A percentile compares a stretch with the other conserved stretches of the same genome.
These are phyloP conservation scores for Pterocles gutturalis DNA, from an alignment of 2,113 vertebrate species.

Conservation along the genomic window DNA sequence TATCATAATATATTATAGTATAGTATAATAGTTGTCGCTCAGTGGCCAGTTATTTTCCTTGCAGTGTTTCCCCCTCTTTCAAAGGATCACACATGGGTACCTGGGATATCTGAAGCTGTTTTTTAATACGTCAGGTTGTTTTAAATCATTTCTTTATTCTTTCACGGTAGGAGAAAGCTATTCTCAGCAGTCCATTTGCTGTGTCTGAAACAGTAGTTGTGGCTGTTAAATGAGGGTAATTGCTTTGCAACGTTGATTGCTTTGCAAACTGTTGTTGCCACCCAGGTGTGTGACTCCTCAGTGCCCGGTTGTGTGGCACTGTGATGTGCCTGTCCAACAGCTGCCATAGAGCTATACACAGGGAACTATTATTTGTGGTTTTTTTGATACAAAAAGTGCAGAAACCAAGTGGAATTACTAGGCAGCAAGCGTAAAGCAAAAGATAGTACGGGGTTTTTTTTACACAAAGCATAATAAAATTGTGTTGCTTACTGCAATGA, in stretches of 20 bases:
- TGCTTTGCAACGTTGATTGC: background rate
- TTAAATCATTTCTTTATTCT: background rate
- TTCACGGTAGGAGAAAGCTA: background rate
- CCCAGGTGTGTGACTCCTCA: background rate
- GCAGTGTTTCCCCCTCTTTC: background rate
- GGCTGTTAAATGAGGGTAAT: background rate
- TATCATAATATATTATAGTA: too few species aligned
- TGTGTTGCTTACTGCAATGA: background rate
- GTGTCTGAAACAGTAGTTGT: background rate
- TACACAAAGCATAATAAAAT: background rate
- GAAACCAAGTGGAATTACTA: background rate
- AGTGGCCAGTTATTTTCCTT: background rate
- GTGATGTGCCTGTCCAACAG: background rate
- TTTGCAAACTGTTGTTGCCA: background rate
- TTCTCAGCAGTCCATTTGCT: background rate
- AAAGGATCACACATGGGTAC: fast-evolving
- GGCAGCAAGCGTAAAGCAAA: background rate
- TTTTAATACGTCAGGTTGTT: background rate
- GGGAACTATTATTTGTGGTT: background rate
- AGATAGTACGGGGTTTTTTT: background rate
- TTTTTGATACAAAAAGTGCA: background rate
- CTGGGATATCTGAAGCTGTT: background rate
- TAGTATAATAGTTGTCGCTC: background rate
- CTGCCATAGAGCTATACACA: background rate
- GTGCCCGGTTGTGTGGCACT: background rate